phyloP scores from a whole-genome alignment of 2,888 invertebrate species.

The Stenichneumon culpator region DNA sequence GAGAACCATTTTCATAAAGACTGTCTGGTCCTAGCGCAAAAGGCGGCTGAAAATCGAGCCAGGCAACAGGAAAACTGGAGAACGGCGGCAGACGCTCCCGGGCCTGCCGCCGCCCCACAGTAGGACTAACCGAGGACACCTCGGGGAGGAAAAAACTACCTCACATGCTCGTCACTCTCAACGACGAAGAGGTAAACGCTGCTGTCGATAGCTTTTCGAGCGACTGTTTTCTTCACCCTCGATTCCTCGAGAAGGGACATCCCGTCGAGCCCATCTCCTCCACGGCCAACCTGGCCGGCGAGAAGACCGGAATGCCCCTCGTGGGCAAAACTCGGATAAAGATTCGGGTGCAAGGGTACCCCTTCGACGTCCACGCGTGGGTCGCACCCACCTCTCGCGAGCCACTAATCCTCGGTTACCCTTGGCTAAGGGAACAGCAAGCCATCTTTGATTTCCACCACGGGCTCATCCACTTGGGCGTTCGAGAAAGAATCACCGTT shows the following conservation, averaged over 20 bases:
- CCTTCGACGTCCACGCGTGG: neutral
- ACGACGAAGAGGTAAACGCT: slow-evolving; percentile 13
- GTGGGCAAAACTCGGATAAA: neutral
- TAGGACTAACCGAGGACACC: neutral
- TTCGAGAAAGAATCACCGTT: too few species aligned
- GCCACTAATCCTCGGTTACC: too few species aligned
- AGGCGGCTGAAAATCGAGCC: neutral
- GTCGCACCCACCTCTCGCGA: too few species aligned
- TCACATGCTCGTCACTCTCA: slow-evolving; percentile 5
- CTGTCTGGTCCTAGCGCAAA: neutral
- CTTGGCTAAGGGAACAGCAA: too few species aligned
- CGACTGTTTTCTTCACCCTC: slow-evolving; percentile 46
- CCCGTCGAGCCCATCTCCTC: neutral
- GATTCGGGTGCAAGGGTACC: slow-evolving; percentile 5
- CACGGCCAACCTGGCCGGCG: slow-evolving; percentile 20
- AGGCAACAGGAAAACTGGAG: slow-evolving; percentile 3
- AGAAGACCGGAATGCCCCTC: neutral
- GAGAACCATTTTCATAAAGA: neutral
- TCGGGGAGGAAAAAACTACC: neutral
- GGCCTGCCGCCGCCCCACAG: neutral
- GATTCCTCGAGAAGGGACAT: neutral
- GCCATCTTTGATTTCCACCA: too few species aligned
- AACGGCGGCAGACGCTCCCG: slow-evolving; percentile 13
- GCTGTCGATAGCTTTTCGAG: slow-evolving; percentile 57
- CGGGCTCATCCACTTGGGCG: too few species aligned